These are phyloP conservation scores for Drosophila ficusphila DNA, from an alignment of 1,140 invertebrate genomes.

Conservation along the genomic window DNA sequence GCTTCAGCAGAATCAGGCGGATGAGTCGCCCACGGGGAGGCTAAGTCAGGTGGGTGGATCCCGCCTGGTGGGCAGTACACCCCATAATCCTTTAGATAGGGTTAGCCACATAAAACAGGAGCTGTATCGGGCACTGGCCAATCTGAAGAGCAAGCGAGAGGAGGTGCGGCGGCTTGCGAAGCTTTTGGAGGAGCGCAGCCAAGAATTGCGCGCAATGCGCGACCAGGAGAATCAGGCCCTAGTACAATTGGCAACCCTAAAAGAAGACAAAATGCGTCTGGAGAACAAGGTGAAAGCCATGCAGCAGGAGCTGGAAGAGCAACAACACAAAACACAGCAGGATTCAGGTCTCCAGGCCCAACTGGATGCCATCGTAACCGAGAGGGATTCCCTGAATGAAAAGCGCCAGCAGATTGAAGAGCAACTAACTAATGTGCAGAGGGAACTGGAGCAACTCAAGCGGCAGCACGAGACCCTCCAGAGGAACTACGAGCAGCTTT, in stretches of 20 bases:
- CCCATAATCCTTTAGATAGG: conserved; percentile 59
- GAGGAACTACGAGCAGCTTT: conserved; percentile 49
- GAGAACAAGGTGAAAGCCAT: conserved; percentile 59
- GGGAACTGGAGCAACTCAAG: conserved; percentile 55
- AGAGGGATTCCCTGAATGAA: conserved; percentile 46
- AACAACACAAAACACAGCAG: conserved; percentile 29
- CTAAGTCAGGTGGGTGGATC: conserved; percentile 48
- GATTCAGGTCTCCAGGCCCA: conserved; percentile 26
- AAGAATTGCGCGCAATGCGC: conserved; percentile 53
- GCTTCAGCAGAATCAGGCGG: conserved; percentile 67
- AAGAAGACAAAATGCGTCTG: conserved; percentile 65
- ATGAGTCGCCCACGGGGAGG: conserved; percentile 48
- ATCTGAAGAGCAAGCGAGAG: conserved; percentile 73
- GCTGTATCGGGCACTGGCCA: conserved; percentile 61
- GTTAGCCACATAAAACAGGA: conserved; percentile 75
- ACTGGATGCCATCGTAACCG: conserved; percentile 11
- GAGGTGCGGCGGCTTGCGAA: conserved; percentile 73
- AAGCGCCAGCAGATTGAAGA: conserved; percentile 36
- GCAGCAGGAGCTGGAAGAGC: conserved; percentile 61
- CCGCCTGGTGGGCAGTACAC: conserved; percentile 67
- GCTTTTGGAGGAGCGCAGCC: conserved; percentile 61
- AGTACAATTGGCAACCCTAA: conserved; percentile 66
- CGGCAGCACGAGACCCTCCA: conserved; percentile 58
- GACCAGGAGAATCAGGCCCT: conserved; percentile 73
- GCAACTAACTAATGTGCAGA: conserved; percentile 44